Conservation (phyloP, 1,140 invertebrate species). For the Paracyclopina nana region DNA sequence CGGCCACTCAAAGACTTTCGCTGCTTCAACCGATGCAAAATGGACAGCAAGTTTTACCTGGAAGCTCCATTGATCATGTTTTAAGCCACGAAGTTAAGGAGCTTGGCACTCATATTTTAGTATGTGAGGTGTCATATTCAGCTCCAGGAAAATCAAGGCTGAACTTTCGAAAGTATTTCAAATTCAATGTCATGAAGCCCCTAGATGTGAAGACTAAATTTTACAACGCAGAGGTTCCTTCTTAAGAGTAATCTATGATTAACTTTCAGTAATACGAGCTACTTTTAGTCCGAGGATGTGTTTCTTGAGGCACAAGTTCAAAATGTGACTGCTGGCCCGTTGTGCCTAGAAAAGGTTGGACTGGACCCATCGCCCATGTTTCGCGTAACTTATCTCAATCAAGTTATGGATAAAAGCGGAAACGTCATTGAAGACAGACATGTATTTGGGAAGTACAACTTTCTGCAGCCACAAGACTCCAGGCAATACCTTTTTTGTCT, state of each 20-base stretch:
- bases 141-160: constrained; percentile 41
- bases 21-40: too few species aligned
- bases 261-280: neutral
- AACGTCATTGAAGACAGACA: constrained; percentile 34
- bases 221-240: constrained; percentile 66
- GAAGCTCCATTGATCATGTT: constrained; percentile 74
- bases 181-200: constrained; percentile 93
- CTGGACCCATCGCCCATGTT: constrained; percentile 78
- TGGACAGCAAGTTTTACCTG: constrained; percentile 46
- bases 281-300: constrained; percentile 64
- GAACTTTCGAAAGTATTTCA: constrained; percentile 77
- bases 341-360: constrained; percentile 74
- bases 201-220: constrained; percentile 97
- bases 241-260: neutral
- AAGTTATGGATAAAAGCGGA: constrained; percentile 16
- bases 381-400: constrained; percentile 26
- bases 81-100: constrained; percentile 97
- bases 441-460: constrained; percentile 67
- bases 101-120: constrained; percentile 84
- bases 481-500: constrained; percentile 87
- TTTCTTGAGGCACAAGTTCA: constrained; percentile 92
- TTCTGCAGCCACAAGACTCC: constrained; percentile 39
- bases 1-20: constrained; percentile 59
- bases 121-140: constrained; percentile 84
- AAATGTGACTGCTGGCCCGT: constrained; percentile 69